Conservation (phyloP, 2,888 invertebrate genomes). For the Metopia argyrocephala region DNA sequence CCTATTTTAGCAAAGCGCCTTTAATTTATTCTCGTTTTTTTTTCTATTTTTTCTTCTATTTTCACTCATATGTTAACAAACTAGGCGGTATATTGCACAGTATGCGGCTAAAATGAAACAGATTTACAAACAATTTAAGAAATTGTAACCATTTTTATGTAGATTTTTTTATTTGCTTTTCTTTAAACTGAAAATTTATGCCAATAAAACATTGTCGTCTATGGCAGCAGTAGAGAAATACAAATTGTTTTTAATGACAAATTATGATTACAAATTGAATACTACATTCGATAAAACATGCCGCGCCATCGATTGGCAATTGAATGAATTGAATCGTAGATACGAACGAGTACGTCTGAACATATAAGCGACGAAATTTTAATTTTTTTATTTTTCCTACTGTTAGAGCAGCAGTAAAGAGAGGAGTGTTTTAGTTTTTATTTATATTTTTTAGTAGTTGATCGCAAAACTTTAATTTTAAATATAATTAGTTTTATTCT, state of each 20-base stretch:
- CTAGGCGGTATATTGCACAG: conserved; percentile 42
- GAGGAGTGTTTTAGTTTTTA: neutral
- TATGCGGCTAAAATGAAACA: neutral
- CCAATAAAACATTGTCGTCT: conserved; percentile 3
- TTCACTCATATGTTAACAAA: neutral
- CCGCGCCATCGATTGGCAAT: neutral
- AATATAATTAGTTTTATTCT: neutral
- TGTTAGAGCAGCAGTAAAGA: too few relatives aligned
- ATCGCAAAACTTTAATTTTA: too few relatives aligned
- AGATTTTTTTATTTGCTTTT: too few relatives aligned
- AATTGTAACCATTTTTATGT: neutral
- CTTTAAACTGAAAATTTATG: conserved; percentile 2
- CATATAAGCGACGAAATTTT: neutral
- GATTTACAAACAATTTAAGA: neutral
- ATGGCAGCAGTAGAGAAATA: conserved; percentile 32
- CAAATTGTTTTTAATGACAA: conserved; percentile 27
- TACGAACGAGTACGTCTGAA: neutral
- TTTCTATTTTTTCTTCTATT: neutral
- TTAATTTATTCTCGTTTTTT: conserved; percentile 41
- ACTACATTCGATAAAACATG: conserved; percentile 41
- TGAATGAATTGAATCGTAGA: neutral
- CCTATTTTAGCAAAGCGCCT: conserved; percentile 33
- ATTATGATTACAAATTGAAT: conserved; percentile 50
- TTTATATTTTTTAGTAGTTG: neutral
- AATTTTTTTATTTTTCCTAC: too few relatives aligned